Percentiles rank a stretch among this genome's conserved stretches.
These are phyloP conservation scores for Aepyceros melampus DNA, from an alignment of 2,113 vertebrate species.

Conservation along the genomic window DNA sequence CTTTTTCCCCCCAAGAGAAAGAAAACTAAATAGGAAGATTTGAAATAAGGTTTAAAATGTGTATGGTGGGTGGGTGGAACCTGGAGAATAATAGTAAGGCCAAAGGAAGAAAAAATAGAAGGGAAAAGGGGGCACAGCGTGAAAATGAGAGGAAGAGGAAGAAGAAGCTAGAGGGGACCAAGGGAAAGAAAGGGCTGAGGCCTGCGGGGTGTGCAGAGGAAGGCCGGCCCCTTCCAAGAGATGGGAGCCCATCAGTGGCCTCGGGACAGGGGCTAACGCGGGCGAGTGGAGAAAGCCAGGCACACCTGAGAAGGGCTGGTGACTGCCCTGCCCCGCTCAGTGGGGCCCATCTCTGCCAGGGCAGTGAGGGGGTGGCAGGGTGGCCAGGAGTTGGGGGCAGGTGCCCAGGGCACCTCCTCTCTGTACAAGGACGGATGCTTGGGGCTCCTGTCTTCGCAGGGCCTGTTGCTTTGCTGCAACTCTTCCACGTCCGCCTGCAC, in stretches of 20 bases:
- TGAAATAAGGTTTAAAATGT: neutral
- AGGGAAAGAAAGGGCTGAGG: neutral
- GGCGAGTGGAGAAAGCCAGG: neutral
- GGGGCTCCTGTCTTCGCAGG: neutral
- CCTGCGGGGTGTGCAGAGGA: rapidly evolving
- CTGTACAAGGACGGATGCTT: neutral
- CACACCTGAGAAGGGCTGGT: rapidly evolving
- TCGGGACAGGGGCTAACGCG: neutral
- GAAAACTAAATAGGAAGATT: neutral
- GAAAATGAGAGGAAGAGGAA: neutral
- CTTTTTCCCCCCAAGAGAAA: neutral
- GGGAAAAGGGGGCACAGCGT: neutral
- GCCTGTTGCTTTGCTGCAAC: no score
- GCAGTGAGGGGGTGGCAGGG: neutral
- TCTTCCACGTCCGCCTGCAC: neutral
- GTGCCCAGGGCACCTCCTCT: neutral
- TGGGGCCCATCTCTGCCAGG: neutral
- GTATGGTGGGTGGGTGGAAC: neutral
- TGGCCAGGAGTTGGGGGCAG: neutral
- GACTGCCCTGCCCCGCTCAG: neutral
- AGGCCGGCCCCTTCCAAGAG: neutral
- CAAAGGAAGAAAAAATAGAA: neutral
- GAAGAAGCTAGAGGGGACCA: neutral
- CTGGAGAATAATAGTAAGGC: neutral
- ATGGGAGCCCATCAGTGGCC: neutral